A percentile compares a stretch with the other conserved stretches of the same genome.
Evolutionary conservation across 2,888 invertebrate genomes (phyloP).

Genomic region (Beris chalybata): DNA sequence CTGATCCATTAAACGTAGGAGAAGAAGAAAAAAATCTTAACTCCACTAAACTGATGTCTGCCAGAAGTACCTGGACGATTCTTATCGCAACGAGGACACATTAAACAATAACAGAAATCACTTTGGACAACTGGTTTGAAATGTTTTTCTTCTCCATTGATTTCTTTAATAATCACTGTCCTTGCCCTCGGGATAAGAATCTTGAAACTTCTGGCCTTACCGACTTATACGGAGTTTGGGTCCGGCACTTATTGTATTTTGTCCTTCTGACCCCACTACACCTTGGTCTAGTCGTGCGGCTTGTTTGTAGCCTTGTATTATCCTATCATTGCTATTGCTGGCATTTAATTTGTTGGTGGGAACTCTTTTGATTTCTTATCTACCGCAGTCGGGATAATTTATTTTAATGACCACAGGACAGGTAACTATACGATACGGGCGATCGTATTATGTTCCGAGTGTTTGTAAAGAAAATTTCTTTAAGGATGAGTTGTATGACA

Average conservation of each 20-base stretch:
- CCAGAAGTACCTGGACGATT: not conserved
- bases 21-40: no score
- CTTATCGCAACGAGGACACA: constrained; percentile 19
- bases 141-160: constrained; percentile 24
- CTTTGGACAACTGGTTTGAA: constrained; percentile 15
- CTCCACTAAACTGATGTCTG: no score
- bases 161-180: constrained; percentile 27
- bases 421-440: constrained; percentile 19
- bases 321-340: not conserved
- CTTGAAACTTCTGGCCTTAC: constrained; percentile 27
- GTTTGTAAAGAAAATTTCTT: not conserved
- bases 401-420: constrained; percentile 23
- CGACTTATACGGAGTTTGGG: no score
- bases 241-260: no score
- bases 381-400: constrained; percentile 25
- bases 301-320: not conserved
- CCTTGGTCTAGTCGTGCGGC: no score
- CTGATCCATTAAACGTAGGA: no score
- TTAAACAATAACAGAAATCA: constrained; percentile 7
- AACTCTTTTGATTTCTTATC: constrained; percentile 30
- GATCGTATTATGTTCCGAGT: no score
- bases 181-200: constrained; percentile 22
- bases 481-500: constrained; percentile 7
- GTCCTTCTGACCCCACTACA: no score
- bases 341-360: constrained; percentile 12